Evolutionary conservation across 1,140 invertebrate genomes (phyloP).

Genomic region (Eurosta solidaginis): DNA sequence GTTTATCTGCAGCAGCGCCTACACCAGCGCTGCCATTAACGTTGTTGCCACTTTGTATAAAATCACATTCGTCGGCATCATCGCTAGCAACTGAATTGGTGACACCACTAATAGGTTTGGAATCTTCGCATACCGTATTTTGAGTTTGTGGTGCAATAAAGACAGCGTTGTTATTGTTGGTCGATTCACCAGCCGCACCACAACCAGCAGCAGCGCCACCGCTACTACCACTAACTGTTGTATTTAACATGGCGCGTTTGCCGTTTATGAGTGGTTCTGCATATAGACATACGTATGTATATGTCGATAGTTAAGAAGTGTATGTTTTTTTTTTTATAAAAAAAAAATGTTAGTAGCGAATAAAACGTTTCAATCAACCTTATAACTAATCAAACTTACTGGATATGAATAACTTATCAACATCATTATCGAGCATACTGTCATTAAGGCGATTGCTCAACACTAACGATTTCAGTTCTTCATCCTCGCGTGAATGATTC

Average conservation of each 20-base stretch:
- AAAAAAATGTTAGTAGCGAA: not conserved
- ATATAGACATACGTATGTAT: constrained; percentile 20
- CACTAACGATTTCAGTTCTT: constrained; percentile 65
- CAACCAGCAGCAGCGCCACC: not conserved
- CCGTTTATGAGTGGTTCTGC: constrained; percentile 21
- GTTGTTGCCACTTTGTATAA: constrained; percentile 13
- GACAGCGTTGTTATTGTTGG: not conserved
- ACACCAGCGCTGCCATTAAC: constrained; percentile 6
- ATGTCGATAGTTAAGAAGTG: constrained; percentile 2
- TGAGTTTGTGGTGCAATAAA: constrained; percentile 3
- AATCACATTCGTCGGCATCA: constrained; percentile 1
- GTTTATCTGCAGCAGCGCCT: constrained; percentile 37
- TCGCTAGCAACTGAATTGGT: not conserved
- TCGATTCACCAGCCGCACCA: not conserved
- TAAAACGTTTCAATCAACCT: not conserved
- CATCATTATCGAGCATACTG: constrained; percentile 33
- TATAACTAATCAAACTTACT: constrained; percentile 35
- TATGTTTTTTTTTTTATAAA: not conserved
- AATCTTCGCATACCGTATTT: not conserved
- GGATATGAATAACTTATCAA: constrained; percentile 34
- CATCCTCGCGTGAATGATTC: constrained; percentile 80
- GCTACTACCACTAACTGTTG: not conserved
- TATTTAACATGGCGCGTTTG: not conserved
- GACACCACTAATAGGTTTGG: not conserved
- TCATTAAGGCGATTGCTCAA: constrained; percentile 33